These are phyloP conservation scores for Tetraneura akinire DNA, from an alignment of 1,140 invertebrate species.

Conservation along the genomic window DNA sequence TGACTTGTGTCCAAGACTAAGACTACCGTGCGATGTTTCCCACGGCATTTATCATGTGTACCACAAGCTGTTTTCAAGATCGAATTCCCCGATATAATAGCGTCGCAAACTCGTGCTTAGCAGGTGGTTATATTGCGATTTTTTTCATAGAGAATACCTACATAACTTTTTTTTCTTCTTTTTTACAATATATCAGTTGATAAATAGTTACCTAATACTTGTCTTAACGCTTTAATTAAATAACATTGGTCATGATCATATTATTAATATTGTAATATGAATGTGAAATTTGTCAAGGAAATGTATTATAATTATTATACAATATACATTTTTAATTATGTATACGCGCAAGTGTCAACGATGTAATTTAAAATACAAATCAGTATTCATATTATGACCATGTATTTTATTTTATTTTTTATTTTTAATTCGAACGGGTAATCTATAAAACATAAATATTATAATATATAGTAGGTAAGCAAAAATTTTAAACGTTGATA, in stretches of 20 bases:
- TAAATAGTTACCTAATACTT: neutral
- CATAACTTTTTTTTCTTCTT: neutral
- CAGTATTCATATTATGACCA: no score
- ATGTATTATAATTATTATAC: neutral
- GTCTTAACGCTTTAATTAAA: neutral
- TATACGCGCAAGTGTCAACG: no score
- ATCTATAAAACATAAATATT: no score
- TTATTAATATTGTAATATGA: no score
- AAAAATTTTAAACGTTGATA: no score
- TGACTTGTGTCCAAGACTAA: constrained; percentile 20
- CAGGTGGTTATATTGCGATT: neutral
- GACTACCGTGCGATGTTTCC: constrained; percentile 45
- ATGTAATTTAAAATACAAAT: no score
- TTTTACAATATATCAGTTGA: neutral
- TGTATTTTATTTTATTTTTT: no score
- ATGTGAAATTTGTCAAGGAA: neutral
- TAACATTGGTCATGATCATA: neutral
- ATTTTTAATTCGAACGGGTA: no score
- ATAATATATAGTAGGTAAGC: no score
- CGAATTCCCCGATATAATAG: constrained; percentile 44
- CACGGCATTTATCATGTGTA: constrained; percentile 47
- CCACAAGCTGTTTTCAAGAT: constrained; percentile 42
- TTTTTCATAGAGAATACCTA: neutral
- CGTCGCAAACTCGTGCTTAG: constrained; percentile 29
- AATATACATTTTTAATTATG: neutral